A percentile compares a stretch with the other conserved stretches of the same genome.
These are phyloP conservation scores for Haplotaxodon microlepis DNA, from an alignment of 2,113 vertebrate genomes.

Conservation along the genomic window DNA sequence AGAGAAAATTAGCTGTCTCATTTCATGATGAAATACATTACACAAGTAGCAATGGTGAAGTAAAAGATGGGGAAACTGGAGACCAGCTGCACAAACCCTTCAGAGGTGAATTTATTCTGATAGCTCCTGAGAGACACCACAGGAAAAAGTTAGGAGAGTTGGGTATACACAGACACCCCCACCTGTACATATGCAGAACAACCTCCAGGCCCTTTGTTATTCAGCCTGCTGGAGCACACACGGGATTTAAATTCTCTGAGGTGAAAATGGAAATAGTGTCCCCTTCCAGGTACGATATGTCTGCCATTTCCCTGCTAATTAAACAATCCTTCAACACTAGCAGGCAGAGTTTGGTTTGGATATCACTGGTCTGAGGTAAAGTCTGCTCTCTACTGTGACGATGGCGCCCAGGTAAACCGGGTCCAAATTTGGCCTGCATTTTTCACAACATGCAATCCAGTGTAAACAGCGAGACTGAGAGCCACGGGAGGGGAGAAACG, in stretches of 20 bases:
- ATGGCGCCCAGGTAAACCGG: not conserved
- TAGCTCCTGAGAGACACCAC: not conserved
- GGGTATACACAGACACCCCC: not conserved
- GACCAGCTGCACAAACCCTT: conserved; percentile 30
- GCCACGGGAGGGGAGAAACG: not conserved
- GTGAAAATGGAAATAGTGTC: not conserved
- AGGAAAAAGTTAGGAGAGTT: not conserved
- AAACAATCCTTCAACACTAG: not conserved
- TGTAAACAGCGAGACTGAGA: not conserved
- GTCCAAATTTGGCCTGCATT: not conserved
- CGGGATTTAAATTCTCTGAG: not conserved
- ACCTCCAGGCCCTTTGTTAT: not conserved
- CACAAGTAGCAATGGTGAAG: not conserved
- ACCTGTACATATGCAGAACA: not conserved
- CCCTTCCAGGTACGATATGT: not conserved
- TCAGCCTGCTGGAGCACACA: not conserved
- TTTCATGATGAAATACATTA: not conserved
- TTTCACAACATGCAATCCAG: not conserved
- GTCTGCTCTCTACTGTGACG: not conserved
- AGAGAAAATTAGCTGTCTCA: not conserved
- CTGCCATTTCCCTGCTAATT: conserved; percentile 1
- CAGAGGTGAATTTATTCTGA: conserved; percentile 7
- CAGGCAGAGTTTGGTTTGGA: not conserved
- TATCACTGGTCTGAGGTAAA: conserved; percentile 4
- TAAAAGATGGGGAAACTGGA: not conserved